These are phyloP conservation scores for Drosophila lowei DNA, from an alignment of 1,140 invertebrate genomes.

Conservation along the genomic window DNA sequence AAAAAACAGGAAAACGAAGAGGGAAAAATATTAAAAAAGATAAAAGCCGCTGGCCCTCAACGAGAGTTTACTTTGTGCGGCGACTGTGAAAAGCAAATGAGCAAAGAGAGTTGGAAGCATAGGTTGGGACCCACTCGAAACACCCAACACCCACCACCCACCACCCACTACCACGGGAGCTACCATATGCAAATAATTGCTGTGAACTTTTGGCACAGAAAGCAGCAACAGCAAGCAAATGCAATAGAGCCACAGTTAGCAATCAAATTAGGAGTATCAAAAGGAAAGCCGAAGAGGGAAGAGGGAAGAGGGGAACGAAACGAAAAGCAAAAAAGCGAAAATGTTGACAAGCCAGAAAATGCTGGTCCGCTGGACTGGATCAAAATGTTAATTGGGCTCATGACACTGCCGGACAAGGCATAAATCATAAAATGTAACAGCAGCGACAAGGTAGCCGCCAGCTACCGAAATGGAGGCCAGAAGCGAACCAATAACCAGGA, in stretches of 20 bases:
- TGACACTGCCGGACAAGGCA: constrained; percentile 71
- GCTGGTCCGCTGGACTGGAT: constrained; percentile 49
- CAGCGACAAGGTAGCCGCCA: constrained; percentile 46
- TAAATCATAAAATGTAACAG: constrained; percentile 75
- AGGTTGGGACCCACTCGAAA: constrained; percentile 6
- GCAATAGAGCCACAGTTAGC: constrained; percentile 60
- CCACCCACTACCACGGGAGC: constrained; percentile 32
- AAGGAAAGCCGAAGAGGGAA: constrained; percentile 45
- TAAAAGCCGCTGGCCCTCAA: constrained; percentile 45
- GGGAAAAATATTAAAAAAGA: constrained; percentile 46
- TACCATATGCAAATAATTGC: constrained; percentile 62
- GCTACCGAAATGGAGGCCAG: constrained; percentile 25
- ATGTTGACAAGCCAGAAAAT: constrained; percentile 50
- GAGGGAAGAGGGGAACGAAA: constrained; percentile 31
- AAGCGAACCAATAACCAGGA: constrained; percentile 26
- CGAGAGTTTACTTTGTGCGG: constrained; percentile 52
- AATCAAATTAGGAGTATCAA: constrained; percentile 66
- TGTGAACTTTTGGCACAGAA: constrained; percentile 63
- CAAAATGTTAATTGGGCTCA: constrained; percentile 79
- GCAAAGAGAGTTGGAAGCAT: constrained; percentile 45
- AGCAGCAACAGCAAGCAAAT: constrained; percentile 49
- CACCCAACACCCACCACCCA: not conserved
- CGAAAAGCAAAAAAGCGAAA: constrained; percentile 31
- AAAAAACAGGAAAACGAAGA: not conserved
- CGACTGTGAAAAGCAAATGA: constrained; percentile 64